Evolutionary conservation across 1,140 invertebrate genomes (phyloP), one percentile per base, ranked within the genome.

Genomic region (Caerostris darwini): DNA sequence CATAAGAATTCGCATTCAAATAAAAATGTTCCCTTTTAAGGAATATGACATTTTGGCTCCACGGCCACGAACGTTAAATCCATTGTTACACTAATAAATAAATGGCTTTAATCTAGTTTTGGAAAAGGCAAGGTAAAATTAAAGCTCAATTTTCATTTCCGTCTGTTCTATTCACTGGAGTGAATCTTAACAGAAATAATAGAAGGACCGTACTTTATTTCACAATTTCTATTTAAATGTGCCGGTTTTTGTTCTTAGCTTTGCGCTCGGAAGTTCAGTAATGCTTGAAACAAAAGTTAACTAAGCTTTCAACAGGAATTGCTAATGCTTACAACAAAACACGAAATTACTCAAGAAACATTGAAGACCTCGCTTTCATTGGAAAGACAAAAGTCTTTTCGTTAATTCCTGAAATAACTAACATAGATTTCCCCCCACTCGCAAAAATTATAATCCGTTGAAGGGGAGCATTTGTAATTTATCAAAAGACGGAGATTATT

Each of bases 381-480:
- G 81, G 58, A 34, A 89, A 88, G 58, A 86, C 83, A 82, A 89
- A 88, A 89, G 87, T 86, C 83, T 67, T 81, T 64, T 56, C 69
- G 92, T 89, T 94, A 94, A 94, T 94, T 94, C 69, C 69, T 94
- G 85, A 94, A 94, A 94, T 94, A 94, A 94, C 92, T 94, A 94
- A 89, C 92, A 88, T 94, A 69, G 92, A 92, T 92, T 92, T 92
- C 54, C 82, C 82, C n/a, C 14, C 69, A 94, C 69, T 88, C 92
- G 64, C 57, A 89, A 94, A 94, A 94, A 88, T 88, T 88, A 58
- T 94, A 88, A 94, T 88, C 86, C 92, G 85, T 57, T 67, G 92
- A 89, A 56, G 58, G 53, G 86, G 86, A 94, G 87, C 92, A 94
- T 94, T 89, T 94, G 92, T 88, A 94, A 89, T 88, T 94, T 88